Percentiles rank a stretch among this genome's conserved stretches.
These are phyloP conservation scores for Torymus texanus DNA, from an alignment of 2,888 invertebrate genomes.

Conservation along the genomic window DNA sequence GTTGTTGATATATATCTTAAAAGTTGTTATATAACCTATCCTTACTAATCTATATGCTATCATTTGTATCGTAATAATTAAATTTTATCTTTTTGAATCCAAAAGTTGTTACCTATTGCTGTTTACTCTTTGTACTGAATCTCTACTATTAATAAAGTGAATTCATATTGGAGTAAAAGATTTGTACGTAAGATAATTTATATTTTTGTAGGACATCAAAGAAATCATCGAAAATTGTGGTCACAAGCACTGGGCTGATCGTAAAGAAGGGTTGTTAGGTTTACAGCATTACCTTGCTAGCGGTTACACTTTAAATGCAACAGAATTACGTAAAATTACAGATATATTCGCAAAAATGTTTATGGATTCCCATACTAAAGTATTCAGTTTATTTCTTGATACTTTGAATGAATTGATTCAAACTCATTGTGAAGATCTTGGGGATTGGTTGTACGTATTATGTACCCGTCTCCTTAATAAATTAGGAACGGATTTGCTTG, in stretches of 20 bases:
- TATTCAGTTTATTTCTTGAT: conserved; percentile 94
- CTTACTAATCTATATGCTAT: no score
- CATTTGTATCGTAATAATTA: no score
- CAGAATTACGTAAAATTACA: conserved; percentile 89
- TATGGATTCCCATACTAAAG: conserved; percentile 96
- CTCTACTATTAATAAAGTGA: no score
- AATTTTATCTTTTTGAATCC: no score
- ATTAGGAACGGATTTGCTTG: conserved; percentile 92
- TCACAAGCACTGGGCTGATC: conserved; percentile 94
- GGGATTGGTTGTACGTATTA: conserved; percentile 95
- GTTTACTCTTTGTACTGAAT: no score
- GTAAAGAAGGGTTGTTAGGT: conserved; percentile 94
- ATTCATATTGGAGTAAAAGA: not conserved
- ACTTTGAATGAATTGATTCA: conserved; percentile 92
- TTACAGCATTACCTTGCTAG: conserved; percentile 85
- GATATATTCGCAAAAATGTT: conserved; percentile 98
- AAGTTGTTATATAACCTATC: no score
- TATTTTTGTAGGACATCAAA: conserved; percentile 82
- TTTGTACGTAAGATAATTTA: not conserved
- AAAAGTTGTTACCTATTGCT: no score
- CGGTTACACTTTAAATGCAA: conserved; percentile 81
- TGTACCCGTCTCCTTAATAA: conserved; percentile 92
- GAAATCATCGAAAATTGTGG: conserved; percentile 92
- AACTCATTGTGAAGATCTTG: conserved; percentile 90
- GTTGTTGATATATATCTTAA: no score